A percentile compares a stretch with the other conserved stretches of the same genome.
phyloP scores from a whole-genome alignment of 2,113 vertebrate species.

The Aptenodytes patagonicus region DNA sequence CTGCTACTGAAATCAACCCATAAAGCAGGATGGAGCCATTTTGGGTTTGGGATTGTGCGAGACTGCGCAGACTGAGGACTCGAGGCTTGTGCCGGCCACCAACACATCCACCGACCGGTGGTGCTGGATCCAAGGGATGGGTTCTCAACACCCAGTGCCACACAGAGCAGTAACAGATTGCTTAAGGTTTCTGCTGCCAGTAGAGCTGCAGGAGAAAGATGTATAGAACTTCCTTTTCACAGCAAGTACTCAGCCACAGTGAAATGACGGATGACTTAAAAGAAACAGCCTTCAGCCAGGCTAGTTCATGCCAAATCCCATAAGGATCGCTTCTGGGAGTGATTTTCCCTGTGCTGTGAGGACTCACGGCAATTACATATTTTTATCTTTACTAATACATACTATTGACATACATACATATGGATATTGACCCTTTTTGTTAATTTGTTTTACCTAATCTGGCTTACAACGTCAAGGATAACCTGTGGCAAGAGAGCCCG shows the following conservation, averaged over 20 bases:
- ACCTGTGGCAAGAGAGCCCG: neutral
- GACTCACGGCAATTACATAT: neutral
- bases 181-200: neutral
- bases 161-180: neutral
- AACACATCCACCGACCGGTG: neutral
- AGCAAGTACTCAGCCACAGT: neutral
- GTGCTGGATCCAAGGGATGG: neutral
- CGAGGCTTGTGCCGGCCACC: neutral
- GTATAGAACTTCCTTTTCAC: neutral
- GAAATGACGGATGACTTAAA: neutral
- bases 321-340: neutral
- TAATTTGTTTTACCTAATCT: neutral
- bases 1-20: neutral
- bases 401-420: neutral
- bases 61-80: neutral
- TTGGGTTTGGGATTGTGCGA: neutral
- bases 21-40: neutral
- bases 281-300: neutral
- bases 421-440: neutral
- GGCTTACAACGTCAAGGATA: neutral
- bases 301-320: neutral
- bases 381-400: neutral
- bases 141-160: neutral
- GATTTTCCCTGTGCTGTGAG: neutral
- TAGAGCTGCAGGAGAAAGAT: neutral